These are phyloP conservation scores for Eulemur albifrons DNA, from an alignment of 2,797 vertebrate genomes.

Conservation along the genomic window DNA sequence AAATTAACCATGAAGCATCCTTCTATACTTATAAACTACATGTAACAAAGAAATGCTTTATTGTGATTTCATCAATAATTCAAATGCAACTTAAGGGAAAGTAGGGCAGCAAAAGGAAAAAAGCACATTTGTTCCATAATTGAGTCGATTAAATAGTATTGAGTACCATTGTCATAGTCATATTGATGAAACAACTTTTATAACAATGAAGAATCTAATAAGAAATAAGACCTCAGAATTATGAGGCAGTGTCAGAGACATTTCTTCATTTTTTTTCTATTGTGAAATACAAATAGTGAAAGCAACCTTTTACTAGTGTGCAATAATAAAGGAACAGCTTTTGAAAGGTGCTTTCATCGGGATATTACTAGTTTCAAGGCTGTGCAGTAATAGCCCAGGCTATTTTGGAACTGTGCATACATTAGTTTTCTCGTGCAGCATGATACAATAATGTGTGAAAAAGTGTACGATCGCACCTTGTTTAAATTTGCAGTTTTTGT, in stretches of 20 bases:
- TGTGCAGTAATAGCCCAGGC: slow-evolving; percentile 80
- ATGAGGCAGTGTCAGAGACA: neutral
- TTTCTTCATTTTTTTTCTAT: neutral
- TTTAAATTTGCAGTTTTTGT: slow-evolving; percentile 86
- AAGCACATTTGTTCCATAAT: slow-evolving; percentile 78
- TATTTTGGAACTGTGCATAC: slow-evolving; percentile 87
- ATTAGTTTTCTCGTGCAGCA: slow-evolving; percentile 83
- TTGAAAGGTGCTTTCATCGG: slow-evolving; percentile 25
- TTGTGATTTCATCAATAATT: slow-evolving; percentile 87
- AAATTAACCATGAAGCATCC: slow-evolving; percentile 72
- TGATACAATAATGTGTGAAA: slow-evolving; percentile 86
- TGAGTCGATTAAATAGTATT: slow-evolving; percentile 80
- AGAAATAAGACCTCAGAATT: neutral
- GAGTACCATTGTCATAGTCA: slow-evolving; percentile 70
- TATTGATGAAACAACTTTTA: slow-evolving; percentile 75
- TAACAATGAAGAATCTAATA: slow-evolving; percentile 35
- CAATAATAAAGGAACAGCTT: neutral
- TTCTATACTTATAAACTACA: slow-evolving; percentile 81
- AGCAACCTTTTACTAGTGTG: neutral
- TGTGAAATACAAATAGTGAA: neutral
- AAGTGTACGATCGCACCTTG: slow-evolving; percentile 85
- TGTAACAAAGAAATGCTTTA: slow-evolving; percentile 83
- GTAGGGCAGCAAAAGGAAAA: slow-evolving; percentile 77
- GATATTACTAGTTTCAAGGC: slow-evolving; percentile 65
- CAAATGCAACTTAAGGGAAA: slow-evolving; percentile 85